Conservation (phyloP, 2,888 invertebrate species). For the Pardosa pseudoannulata region DNA sequence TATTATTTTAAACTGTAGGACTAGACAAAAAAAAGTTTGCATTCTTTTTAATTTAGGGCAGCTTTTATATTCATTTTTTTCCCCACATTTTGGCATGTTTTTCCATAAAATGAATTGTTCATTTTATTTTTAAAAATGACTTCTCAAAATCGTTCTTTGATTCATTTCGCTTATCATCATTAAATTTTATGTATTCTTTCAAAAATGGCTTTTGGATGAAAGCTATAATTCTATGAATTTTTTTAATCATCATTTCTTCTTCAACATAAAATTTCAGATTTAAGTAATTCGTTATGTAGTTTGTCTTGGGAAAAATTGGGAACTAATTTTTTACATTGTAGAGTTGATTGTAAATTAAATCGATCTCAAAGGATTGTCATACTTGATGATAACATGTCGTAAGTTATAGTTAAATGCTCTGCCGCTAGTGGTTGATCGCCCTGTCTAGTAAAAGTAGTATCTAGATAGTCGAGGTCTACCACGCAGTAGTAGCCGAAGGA, state of each 20-base stretch:
- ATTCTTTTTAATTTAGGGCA: slow-evolving; percentile 33
- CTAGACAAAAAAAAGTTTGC: slow-evolving; percentile 21
- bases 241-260: slow-evolving; percentile 28
- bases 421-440: neutral
- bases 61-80: slow-evolving; percentile 24
- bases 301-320: slow-evolving; percentile 13
- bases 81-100: slow-evolving; percentile 23
- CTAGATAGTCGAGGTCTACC: neutral
- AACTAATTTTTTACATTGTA: neutral
- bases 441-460: no score
- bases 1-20: slow-evolving; percentile 27
- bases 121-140: slow-evolving; percentile 13
- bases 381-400: neutral
- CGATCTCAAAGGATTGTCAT: neutral
- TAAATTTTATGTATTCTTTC: slow-evolving; percentile 22
- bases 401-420: neutral
- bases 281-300: slow-evolving; percentile 34
- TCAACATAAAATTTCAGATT: slow-evolving; percentile 32
- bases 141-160: slow-evolving; percentile 1
- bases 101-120: slow-evolving; percentile 25
- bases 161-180: slow-evolving; percentile 15
- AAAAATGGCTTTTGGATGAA: slow-evolving; percentile 30
- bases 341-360: neutral
- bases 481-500: no score
- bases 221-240: slow-evolving; percentile 32